phyloP scores from a whole-genome alignment of 2,113 vertebrate genomes.

The Channa maculata region DNA sequence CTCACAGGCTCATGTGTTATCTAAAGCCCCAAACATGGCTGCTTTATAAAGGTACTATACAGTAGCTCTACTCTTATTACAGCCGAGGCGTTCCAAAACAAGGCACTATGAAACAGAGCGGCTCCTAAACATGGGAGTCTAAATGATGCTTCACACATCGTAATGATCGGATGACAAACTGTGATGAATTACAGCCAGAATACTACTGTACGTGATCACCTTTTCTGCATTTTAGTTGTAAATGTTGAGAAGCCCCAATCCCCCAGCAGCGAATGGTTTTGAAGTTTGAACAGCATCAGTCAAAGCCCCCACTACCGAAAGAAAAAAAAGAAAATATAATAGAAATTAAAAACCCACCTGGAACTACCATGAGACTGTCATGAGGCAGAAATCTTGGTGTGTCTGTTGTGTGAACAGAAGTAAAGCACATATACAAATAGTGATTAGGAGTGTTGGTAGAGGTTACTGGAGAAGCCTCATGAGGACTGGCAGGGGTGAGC shows the following conservation, averaged over 20 bases:
- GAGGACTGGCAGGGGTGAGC: slow-evolving; percentile 73
- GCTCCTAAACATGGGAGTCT: slow-evolving; percentile 78
- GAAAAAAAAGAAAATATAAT: slow-evolving; percentile 19
- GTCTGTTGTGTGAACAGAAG: slow-evolving; percentile 33
- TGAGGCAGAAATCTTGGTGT: slow-evolving; percentile 46
- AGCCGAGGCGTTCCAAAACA: slow-evolving; percentile 74
- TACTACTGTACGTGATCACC: slow-evolving; percentile 59
- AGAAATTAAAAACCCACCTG: slow-evolving; percentile 17
- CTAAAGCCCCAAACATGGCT: slow-evolving; percentile 51
- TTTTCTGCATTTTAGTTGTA: slow-evolving; percentile 65
- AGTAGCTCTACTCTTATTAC: slow-evolving; percentile 66
- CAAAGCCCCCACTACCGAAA: slow-evolving; percentile 43
- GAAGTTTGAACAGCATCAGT: slow-evolving; percentile 70
- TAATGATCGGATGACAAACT: slow-evolving; percentile 58
- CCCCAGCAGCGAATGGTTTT: slow-evolving; percentile 75
- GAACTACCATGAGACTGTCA: slow-evolving; percentile 17
- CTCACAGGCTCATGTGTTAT: slow-evolving; percentile 17
- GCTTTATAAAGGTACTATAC: slow-evolving; percentile 73
- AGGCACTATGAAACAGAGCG: slow-evolving; percentile 81
- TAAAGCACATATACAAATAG: slow-evolving; percentile 50
- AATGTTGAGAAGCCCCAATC: slow-evolving; percentile 70
- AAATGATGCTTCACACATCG: slow-evolving; percentile 59
- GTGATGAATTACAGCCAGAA: slow-evolving; percentile 62
- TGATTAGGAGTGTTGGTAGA: slow-evolving; percentile 37
- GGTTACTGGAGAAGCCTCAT: slow-evolving; percentile 50